These are phyloP conservation scores for Mico argentatus DNA, from an alignment of 2,797 vertebrate species.

Conservation along the genomic window DNA sequence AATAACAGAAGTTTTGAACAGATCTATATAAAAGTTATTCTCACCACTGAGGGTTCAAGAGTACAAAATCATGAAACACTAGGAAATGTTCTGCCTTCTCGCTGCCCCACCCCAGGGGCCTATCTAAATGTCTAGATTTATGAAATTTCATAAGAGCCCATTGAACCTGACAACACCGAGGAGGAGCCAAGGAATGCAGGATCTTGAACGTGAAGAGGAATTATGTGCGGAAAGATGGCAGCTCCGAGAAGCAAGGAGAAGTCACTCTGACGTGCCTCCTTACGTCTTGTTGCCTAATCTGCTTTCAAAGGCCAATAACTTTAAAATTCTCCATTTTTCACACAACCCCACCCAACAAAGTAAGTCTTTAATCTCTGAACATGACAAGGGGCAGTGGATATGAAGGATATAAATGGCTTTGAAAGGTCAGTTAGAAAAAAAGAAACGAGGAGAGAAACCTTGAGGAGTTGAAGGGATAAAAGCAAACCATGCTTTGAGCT, in stretches of 20 bases:
- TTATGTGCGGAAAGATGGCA: neutral
- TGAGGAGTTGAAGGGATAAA: neutral
- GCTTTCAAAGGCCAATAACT: neutral
- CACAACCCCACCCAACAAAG: neutral
- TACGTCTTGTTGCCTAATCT: conserved; percentile 41
- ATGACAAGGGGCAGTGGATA: conserved; percentile 5
- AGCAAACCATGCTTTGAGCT: neutral
- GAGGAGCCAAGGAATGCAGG: conserved; percentile 29
- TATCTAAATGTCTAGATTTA: neutral
- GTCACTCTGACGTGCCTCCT: neutral
- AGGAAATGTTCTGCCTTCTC: neutral
- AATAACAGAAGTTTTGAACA: neutral
- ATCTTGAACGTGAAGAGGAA: neutral
- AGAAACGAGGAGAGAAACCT: neutral
- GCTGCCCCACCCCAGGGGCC: neutral
- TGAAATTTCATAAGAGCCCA: neutral
- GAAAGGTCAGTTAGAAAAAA: conserved; percentile 59
- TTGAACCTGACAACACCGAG: neutral
- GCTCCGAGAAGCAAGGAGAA: neutral
- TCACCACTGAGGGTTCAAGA: neutral
- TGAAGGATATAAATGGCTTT: conserved; percentile 41
- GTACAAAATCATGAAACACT: neutral
- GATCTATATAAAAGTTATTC: neutral
- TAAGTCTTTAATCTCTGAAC: conserved; percentile 36
- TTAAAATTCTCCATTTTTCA: conserved; percentile 38